Evolutionary conservation across 2,888 invertebrate species (phyloP).

Genomic region (Scelioninae gen. 1): DNA sequence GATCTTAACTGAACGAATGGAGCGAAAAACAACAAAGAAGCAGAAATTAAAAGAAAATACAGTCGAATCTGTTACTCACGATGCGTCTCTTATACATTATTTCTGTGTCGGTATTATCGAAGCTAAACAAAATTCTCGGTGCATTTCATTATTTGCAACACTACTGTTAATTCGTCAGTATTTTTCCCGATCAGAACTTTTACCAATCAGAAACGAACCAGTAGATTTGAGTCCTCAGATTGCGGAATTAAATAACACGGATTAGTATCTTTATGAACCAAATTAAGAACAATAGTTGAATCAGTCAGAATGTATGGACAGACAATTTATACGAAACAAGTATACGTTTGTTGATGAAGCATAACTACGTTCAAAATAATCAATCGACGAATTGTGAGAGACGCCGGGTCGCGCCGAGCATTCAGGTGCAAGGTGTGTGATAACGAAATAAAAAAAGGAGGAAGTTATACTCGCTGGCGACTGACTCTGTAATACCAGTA

Average conservation of each 20-base stretch:
- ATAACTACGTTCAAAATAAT: constrained; percentile 78
- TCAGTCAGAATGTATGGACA: constrained; percentile 47
- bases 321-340: constrained; percentile 62
- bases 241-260: constrained; percentile 29
- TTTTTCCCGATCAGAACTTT: constrained; percentile 64
- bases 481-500: constrained; percentile 85
- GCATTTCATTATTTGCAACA: constrained; percentile 79
- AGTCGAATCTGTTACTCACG: constrained; percentile 77
- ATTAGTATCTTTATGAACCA: not conserved
- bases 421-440: constrained; percentile 83
- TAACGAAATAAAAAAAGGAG: constrained; percentile 79
- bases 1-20: constrained; percentile 93
- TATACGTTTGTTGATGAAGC: constrained; percentile 75
- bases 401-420: constrained; percentile 81
- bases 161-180: constrained; percentile 79
- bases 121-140: constrained; percentile 76
- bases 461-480: constrained; percentile 84
- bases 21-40: constrained; percentile 49
- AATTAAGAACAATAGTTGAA: constrained; percentile 34
- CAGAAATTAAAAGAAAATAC: constrained; percentile 37
- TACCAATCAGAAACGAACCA: constrained; percentile 72
- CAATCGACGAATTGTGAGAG: constrained; percentile 79
- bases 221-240: constrained; percentile 41
- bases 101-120: constrained; percentile 82
- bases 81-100: constrained; percentile 81